Evolutionary conservation across 1,140 invertebrate species (phyloP), one percentile per base, ranked within the genome.

Genomic region (Eubasilissa regina): DNA sequence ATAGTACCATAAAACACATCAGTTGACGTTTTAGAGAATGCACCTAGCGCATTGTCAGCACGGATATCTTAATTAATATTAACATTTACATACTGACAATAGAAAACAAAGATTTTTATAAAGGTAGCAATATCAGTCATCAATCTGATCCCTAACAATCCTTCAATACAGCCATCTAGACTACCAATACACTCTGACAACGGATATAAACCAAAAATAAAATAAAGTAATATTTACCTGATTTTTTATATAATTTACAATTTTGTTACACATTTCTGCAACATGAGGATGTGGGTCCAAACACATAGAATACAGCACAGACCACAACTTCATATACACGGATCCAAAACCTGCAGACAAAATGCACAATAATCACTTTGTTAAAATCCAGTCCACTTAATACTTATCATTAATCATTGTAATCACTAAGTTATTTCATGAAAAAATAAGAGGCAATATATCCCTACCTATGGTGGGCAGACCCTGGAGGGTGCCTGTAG

Each of bases 291-390:
- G 93, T 11, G 97, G 97, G 91, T 98, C 97, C 76, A 91, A 91
- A 66, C 96, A 92, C 76, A 97, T 90, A 55, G 90, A 90, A 64
- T 92, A 89, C 72, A 98, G 89, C 56, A 94, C 93, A 83, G 92
- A 91, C 96, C 96, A 98, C 60, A 98, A 89, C 86, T 95, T 96
- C 85, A 93, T 93, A 87, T 97, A 98, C 53, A 98, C 94, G 66
- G 94, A 94, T 9, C 90, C 88, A 84, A 90, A 90, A n/a, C 90
- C 90, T 86, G 86, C 84, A 60, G 56, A 55, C 19, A 68, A 35
- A 25, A 35, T 13, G 21, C 13, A 3, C 60, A 62, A 3, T 25
- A 35, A 15, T 10, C 4, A 64, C 60, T 1, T 4, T 35, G 12
- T 55, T 15, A 15, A 55, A 55, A 12, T 7, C 12, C 6, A 55